phyloP scores from a whole-genome alignment of 2,888 invertebrate genomes.

The Hyposoter didymator region DNA sequence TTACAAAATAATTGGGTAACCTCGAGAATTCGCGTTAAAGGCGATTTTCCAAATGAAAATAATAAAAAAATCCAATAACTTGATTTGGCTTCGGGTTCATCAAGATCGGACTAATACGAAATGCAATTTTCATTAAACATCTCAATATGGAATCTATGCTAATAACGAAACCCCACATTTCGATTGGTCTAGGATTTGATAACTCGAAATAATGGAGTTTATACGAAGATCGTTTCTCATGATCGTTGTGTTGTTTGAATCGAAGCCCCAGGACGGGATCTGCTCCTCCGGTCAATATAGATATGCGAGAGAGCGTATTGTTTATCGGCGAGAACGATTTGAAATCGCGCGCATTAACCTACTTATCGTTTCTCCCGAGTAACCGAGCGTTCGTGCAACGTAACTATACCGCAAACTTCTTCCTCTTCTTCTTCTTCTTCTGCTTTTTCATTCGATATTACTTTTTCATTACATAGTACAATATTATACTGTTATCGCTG shows the following conservation, averaged over 20 bases:
- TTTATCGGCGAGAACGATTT: slow-evolving; percentile 67
- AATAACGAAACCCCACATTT: background rate
- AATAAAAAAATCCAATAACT: no score
- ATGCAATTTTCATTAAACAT: background rate
- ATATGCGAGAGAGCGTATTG: slow-evolving; percentile 54
- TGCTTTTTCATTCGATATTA: slow-evolving; percentile 18
- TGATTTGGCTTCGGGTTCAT: no score
- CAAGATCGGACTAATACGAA: background rate
- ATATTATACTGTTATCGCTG: slow-evolving; percentile 46
- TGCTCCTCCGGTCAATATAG: slow-evolving; percentile 42
- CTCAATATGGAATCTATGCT: no score
- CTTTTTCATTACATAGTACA: slow-evolving; percentile 40
- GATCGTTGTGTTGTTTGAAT: slow-evolving; percentile 27
- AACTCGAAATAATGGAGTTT: slow-evolving; percentile 14
- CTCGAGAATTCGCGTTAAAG: background rate
- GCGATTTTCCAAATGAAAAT: background rate
- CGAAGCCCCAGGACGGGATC: slow-evolving; percentile 41
- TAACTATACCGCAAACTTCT: slow-evolving; percentile 36
- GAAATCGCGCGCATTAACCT: slow-evolving; percentile 68
- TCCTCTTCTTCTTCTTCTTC: slow-evolving; percentile 7
- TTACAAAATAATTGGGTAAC: background rate
- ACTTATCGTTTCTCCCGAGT: slow-evolving; percentile 56
- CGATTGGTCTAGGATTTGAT: background rate
- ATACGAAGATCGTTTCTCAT: slow-evolving; percentile 23
- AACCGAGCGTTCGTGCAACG: slow-evolving; percentile 26